Percentiles rank a stretch among this genome's conserved stretches.
These are phyloP conservation scores for Perizoma affinitatum DNA, from an alignment of 2,888 invertebrate species.

Conservation along the genomic window DNA sequence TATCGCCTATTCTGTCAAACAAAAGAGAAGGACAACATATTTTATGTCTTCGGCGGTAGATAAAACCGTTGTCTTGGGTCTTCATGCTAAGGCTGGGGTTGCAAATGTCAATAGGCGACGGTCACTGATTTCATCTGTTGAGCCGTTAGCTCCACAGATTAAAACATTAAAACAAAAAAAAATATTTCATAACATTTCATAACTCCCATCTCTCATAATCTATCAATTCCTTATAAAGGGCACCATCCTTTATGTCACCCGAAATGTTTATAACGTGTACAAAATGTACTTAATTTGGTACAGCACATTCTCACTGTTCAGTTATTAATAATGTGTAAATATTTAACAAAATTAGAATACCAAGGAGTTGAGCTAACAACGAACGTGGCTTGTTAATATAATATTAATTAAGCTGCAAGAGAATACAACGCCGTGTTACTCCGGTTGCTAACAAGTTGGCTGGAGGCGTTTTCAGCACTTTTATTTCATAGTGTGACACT, in stretches of 20 bases:
- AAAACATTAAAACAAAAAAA: too few relatives aligned
- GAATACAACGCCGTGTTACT: slow-evolving; percentile 52
- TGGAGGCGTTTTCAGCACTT: slow-evolving; percentile 40
- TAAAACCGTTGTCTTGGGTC: too few relatives aligned
- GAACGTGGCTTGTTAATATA: slow-evolving; percentile 61
- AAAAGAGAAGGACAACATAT: too few relatives aligned
- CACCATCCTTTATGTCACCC: neutral
- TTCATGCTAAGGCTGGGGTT: too few relatives aligned
- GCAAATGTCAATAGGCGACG: too few relatives aligned
- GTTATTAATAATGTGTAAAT: slow-evolving; percentile 55
- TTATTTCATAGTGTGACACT: slow-evolving; percentile 37
- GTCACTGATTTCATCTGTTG: too few relatives aligned
- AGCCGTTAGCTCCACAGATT: too few relatives aligned
- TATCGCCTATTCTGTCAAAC: too few relatives aligned
- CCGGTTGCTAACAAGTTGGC: slow-evolving; percentile 44
- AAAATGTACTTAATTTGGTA: slow-evolving; percentile 41
- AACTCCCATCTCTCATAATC: too few relatives aligned
- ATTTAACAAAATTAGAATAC: slow-evolving; percentile 63
- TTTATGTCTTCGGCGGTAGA: too few relatives aligned
- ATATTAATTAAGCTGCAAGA: slow-evolving; percentile 63
- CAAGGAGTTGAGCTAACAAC: slow-evolving; percentile 62
- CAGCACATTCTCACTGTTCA: slow-evolving; percentile 32
- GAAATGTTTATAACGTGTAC: neutral
- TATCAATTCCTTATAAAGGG: too few relatives aligned
- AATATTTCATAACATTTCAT: too few relatives aligned